Conservation (phyloP, 1,140 invertebrate genomes). For the Agraylea sexmaculata region DNA sequence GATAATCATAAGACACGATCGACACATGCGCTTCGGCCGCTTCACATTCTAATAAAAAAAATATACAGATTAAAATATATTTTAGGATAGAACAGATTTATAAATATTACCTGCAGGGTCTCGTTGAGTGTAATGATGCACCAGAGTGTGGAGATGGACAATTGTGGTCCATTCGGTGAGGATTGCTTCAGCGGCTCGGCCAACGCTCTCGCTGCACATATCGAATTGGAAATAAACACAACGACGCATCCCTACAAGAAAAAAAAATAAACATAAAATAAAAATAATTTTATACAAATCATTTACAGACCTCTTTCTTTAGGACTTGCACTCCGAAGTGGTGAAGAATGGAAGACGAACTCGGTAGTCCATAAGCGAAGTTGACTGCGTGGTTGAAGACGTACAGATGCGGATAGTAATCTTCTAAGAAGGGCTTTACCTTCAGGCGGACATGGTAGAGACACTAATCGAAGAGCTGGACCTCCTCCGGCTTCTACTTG, state of each 20-base stretch:
- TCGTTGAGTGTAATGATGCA: constrained; percentile 53
- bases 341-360: constrained; percentile 79
- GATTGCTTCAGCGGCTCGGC: constrained; percentile 68
- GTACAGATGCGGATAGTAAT: constrained; percentile 74
- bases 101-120: constrained; percentile 31
- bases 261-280: background rate
- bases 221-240: constrained; percentile 85
- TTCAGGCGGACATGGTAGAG: constrained; percentile 55
- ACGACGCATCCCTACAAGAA: constrained; percentile 54
- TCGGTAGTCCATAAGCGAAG: constrained; percentile 70
- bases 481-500: constrained; percentile 83
- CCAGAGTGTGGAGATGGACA: constrained; percentile 73
- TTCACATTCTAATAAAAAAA: constrained; percentile 28
- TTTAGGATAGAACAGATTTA: too few species aligned
- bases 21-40: constrained; percentile 33
- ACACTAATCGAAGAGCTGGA: constrained; percentile 67
- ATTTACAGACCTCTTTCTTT: constrained; percentile 83
- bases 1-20: constrained; percentile 38
- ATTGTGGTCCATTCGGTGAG: constrained; percentile 86
- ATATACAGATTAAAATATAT: constrained; percentile 2
- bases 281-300: too few species aligned
- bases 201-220: constrained; percentile 49
- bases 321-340: constrained; percentile 63
- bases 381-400: constrained; percentile 61
- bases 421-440: constrained; percentile 52